These are phyloP conservation scores for Festucalex cinctus DNA, from an alignment of 2,113 vertebrate species.

Conservation along the genomic window DNA sequence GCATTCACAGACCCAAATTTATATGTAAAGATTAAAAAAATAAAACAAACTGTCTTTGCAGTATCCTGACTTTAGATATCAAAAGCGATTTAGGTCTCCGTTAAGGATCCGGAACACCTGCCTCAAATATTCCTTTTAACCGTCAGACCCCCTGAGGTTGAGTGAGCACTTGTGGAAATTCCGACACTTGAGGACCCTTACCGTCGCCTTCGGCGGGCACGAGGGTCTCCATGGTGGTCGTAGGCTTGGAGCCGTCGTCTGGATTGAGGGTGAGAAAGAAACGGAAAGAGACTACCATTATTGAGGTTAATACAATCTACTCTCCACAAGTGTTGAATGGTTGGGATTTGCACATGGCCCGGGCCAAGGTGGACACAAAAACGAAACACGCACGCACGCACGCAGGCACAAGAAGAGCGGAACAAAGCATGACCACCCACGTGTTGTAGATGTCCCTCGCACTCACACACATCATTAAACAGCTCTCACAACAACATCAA, in stretches of 20 bases:
- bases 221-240: constrained; percentile 92
- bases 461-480: constrained; percentile 7
- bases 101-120: background rate
- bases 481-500: constrained; percentile 19
- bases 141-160: background rate
- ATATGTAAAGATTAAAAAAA: too few relatives aligned
- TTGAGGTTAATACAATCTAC: constrained; percentile 99
- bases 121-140: background rate
- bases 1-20: too few relatives aligned
- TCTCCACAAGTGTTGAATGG: constrained; percentile 99
- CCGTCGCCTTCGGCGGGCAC: constrained; percentile 88
- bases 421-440: constrained; percentile 33
- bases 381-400: constrained; percentile 30
- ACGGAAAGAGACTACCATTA: constrained; percentile 99
- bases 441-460: constrained; percentile 10
- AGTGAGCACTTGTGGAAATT: background rate
- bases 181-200: constrained; percentile 53
- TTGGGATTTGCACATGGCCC: constrained; percentile 97
- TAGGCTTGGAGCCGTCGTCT: constrained; percentile 96
- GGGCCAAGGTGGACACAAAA: constrained; percentile 72
- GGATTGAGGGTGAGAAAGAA: constrained; percentile 99
- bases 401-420: constrained; percentile 24
- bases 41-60: too few relatives aligned
- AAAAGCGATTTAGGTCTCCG: too few relatives aligned
- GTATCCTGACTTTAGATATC: too few relatives aligned